These are phyloP conservation scores for Eleutherodactylus coqui DNA, from an alignment of 2,797 vertebrate genomes.

Conservation along the genomic window DNA sequence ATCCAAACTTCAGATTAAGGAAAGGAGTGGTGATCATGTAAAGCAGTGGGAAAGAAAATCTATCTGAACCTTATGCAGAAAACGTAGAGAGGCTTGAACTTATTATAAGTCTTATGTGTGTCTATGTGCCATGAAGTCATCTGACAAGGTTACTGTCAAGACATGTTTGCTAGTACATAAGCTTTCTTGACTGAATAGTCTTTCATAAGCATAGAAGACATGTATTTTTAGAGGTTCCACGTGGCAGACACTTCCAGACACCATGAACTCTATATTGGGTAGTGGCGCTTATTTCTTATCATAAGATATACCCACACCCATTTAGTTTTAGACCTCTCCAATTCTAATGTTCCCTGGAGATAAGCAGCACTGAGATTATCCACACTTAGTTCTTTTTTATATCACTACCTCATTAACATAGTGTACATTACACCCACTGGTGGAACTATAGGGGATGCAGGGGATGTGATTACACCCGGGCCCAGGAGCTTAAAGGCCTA, in stretches of 20 bases:
- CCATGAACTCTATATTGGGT: too few relatives aligned
- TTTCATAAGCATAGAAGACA: neutral
- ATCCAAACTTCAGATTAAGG: conserved; percentile 34
- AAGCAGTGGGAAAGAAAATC: neutral
- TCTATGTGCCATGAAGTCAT: neutral
- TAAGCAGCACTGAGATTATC: too few relatives aligned
- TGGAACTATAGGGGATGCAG: too few relatives aligned
- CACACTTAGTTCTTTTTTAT: too few relatives aligned
- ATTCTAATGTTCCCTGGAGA: too few relatives aligned
- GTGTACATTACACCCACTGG: too few relatives aligned
- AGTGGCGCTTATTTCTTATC: too few relatives aligned
- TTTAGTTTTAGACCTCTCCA: too few relatives aligned
- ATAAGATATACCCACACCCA: too few relatives aligned
- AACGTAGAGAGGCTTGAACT: neutral
- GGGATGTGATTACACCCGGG: too few relatives aligned
- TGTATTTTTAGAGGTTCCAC: neutral
- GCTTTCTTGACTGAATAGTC: neutral
- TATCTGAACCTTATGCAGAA: neutral
- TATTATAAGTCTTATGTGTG: neutral
- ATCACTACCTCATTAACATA: too few relatives aligned
- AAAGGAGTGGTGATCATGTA: neutral
- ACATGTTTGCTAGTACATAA: neutral
- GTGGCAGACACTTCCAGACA: neutral
- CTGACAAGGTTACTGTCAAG: neutral
- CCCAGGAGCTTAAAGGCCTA: too few relatives aligned